Percentiles rank a stretch among this genome's conserved stretches.
These are phyloP conservation scores for Holacanthella duospinosa DNA, from an alignment of 2,888 invertebrate species.

Conservation along the genomic window DNA sequence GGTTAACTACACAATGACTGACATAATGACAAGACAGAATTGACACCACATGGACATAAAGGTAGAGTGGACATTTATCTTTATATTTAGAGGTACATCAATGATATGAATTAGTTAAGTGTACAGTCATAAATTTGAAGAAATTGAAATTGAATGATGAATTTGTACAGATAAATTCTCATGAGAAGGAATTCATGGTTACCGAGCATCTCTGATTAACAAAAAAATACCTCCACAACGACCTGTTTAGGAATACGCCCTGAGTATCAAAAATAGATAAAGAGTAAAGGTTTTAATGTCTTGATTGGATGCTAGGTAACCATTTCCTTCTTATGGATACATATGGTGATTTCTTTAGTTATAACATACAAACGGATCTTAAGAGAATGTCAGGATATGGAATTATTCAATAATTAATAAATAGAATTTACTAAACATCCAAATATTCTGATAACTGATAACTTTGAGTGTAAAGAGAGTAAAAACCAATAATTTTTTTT, in stretches of 20 bases:
- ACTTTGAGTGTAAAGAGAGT: background rate
- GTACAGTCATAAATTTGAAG: background rate
- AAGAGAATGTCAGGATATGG: no score
- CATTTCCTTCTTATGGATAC: no score
- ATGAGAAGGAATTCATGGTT: slow-evolving; percentile 2
- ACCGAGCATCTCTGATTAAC: background rate
- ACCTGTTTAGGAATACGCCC: slow-evolving; percentile 4
- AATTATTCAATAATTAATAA: background rate
- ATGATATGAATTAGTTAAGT: slow-evolving; percentile 28
- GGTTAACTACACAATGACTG: no score
- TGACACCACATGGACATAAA: no score
- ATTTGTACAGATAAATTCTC: background rate
- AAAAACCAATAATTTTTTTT: background rate
- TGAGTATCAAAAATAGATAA: slow-evolving; percentile 1
- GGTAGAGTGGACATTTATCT: no score
- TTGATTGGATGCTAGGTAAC: background rate
- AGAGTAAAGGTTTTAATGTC: background rate
- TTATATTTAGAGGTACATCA: slow-evolving; percentile 26
- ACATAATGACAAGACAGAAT: no score
- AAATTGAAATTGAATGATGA: background rate
- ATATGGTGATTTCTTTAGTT: no score
- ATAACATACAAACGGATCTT: no score
- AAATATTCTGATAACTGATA: background rate
- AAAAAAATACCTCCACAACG: background rate
- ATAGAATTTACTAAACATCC: background rate